A percentile compares a stretch with the other conserved stretches of the same genome.
Evolutionary conservation across 2,113 vertebrate genomes (phyloP).

Genomic region (Circaetus cinerascens): DNA sequence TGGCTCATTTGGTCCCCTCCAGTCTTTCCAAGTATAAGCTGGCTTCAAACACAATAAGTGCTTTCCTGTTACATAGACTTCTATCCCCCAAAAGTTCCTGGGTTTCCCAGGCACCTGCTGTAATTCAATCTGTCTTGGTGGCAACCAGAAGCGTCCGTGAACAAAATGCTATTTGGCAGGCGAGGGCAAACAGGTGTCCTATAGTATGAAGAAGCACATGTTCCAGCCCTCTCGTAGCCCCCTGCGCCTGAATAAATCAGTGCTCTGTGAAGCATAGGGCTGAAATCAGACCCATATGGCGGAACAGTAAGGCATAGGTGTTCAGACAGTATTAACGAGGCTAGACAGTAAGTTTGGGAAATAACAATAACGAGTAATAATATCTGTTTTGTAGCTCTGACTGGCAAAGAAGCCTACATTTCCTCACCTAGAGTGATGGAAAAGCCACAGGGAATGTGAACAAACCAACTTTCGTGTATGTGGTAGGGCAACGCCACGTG

Average conservation of each 20-base stretch:
- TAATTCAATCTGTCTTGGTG: conserved; percentile 44
- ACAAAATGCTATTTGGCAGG: conserved; percentile 44
- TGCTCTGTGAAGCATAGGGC: neutral
- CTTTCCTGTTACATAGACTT: neutral
- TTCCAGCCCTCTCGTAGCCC: neutral
- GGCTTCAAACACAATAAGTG: neutral
- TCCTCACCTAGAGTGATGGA: neutral
- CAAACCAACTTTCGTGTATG: neutral
- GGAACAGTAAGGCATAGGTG: neutral
- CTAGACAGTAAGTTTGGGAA: neutral
- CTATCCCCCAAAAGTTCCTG: neutral
- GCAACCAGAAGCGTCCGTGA: neutral
- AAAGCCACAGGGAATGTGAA: neutral
- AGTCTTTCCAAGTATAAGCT: neutral
- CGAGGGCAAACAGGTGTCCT: conserved; percentile 9
- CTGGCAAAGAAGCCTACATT: neutral
- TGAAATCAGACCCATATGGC: neutral
- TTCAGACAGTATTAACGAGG: neutral
- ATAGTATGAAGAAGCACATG: neutral
- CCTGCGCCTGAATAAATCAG: neutral
- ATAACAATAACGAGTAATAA: neutral
- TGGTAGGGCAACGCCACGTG: neutral
- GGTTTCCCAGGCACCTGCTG: conserved; percentile 32
- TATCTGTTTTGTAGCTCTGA: neutral
- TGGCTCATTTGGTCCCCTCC: neutral